Base-by-base conservation (phyloP, 2,797 vertebrate species). In the Rhinatrema bivittatum region DNA sequence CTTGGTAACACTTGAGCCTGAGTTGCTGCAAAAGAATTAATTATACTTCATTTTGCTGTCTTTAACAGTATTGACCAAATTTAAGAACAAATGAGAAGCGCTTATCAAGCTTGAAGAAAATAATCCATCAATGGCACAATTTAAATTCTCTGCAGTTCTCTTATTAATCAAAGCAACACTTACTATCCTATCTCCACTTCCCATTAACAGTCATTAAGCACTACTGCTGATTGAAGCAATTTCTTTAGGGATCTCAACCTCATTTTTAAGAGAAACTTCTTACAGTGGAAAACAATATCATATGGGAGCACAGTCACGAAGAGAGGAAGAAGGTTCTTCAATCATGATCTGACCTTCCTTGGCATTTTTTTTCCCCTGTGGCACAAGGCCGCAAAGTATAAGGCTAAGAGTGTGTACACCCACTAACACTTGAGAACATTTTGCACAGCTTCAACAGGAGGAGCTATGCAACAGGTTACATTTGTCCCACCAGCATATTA, bases 71-170 rank as follows among this genome's bases (percentile, higher is more conserved):
- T 85, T 85, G 86, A 84, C 80, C 81, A 86, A 87, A 87, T 86
- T 87, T 87, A 84, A 86, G 79, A 84, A 88, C 83, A 86, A 88
- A 86, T 86, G 82, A 85, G 86, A 84, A 82, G 72, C 68, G 81
- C 85, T 87, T 87, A 87, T 87, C 85, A 87, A 85, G 85, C 85
- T 82, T 85, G 84, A 88, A 87, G 83, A 87, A 87, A 85, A 82
- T 82, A 87, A 86, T 86, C 84, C 85, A 87, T 87, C 83, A 87
- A 76, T 80, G 79, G 81, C 77, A 86, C 82, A 82, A 86, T 86
- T 87, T 84, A 87, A 86, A 87, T 85, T 88, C 82, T 84, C 77
- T 72, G 74, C 82, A 74, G 80, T 85, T 83, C 81, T 83, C 83
- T 84, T 86, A 86, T 87, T 87, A 87, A 87, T 87, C 86, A 88